Percentiles rank a stretch among this genome's conserved stretches.
phyloP scores from a whole-genome alignment of 2,888 invertebrate species.

The Dynastes hyllus region DNA sequence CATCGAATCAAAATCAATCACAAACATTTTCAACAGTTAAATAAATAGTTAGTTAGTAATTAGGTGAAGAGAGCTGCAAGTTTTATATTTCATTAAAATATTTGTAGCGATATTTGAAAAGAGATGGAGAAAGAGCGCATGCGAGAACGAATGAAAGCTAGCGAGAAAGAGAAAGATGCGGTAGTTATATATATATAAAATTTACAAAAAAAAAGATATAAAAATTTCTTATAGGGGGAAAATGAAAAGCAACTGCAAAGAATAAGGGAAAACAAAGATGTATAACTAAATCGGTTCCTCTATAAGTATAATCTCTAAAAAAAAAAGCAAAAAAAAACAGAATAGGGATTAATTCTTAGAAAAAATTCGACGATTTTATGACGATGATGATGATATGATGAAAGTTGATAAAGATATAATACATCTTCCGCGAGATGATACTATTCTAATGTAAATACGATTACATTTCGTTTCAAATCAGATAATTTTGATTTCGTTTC shows the following conservation, averaged over 20 bases:
- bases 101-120: slow-evolving; percentile 61
- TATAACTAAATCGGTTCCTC: neutral
- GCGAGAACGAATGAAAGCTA: slow-evolving; percentile 41
- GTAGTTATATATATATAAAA: slow-evolving; percentile 51
- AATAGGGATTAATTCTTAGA: slow-evolving; percentile 31
- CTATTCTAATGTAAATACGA: slow-evolving; percentile 40
- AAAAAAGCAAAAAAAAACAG: neutral
- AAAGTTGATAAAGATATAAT: slow-evolving; percentile 1
- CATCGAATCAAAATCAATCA: slow-evolving; percentile 86
- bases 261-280: slow-evolving; percentile 32
- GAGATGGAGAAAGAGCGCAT: slow-evolving; percentile 35
- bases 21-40: slow-evolving; percentile 88
- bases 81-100: slow-evolving; percentile 61
- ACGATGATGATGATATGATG: neutral
- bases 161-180: slow-evolving; percentile 48
- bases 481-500: slow-evolving; percentile 16
- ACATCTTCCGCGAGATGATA: slow-evolving; percentile 28
- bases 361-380: slow-evolving; percentile 34
- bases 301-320: slow-evolving; percentile 7
- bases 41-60: slow-evolving; percentile 70
- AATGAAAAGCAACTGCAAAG: slow-evolving; percentile 55
- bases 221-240: slow-evolving; percentile 51
- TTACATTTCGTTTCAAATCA: slow-evolving; percentile 13
- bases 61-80: slow-evolving; percentile 56
- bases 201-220: slow-evolving; percentile 44